Evolutionary conservation across 2,113 vertebrate species (phyloP), one percentile per base, ranked within the genome.

Genomic region (Rutilus rutilus): DNA sequence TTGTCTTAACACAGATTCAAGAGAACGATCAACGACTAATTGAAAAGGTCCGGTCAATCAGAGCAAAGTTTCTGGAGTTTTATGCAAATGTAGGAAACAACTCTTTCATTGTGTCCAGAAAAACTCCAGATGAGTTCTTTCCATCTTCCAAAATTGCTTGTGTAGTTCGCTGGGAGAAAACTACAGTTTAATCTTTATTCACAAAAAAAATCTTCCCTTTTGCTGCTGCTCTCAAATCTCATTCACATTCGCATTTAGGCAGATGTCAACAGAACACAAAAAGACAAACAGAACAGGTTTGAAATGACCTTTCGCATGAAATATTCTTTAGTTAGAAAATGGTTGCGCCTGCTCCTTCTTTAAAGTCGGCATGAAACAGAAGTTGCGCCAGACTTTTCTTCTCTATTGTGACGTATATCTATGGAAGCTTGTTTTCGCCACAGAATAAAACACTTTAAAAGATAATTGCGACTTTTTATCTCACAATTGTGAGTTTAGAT

Each of bases 21-120:
- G 47, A 65, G 39, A 82, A 82, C 81, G 78, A 79, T 90, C 74
- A 78, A 75, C 77, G 54, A 39, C 33, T 57, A 77, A 84, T 82
- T 47, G 73, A 84, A 47, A 62, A 39, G 59, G 47, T 45, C n/a
- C 2, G 27, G 50, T 50, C 14, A 60, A 17, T 25, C 25, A 57
- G 25, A 74, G 42, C 1, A 15, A 12, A n/a, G 27, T 15, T 15
- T 4, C 14, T 65, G 25, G 12, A 6, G 25, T 64, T 64, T 15
- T 64, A 30, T 25, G 62, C 11, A 64, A 64, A 65, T 30, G n/a
- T 67, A 1, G 30, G 4, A 33, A 33, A 33, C 33, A 33, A 62
- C n/a, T 27, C 60, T 14, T 64, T 64, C 60, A 19, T 73, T 52
- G 45, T 5, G 85, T 54, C 23, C 12, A 19, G 11, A 47, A 30